Evolutionary conservation across 1,140 invertebrate species (phyloP).

Genomic region (Mercenaria mercenaria): DNA sequence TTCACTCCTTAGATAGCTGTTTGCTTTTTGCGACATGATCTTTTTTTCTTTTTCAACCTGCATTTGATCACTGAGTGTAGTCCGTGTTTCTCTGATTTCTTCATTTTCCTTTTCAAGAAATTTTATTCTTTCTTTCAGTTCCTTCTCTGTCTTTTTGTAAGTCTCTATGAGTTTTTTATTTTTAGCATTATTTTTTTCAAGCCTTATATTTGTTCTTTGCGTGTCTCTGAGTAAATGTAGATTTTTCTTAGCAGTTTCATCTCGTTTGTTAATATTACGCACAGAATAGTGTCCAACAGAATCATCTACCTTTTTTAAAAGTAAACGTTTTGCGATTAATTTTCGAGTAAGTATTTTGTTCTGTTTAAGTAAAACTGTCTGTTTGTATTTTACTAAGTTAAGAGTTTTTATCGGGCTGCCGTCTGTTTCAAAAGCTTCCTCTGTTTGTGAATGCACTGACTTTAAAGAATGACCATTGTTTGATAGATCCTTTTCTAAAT

Average conservation of each 20-base stretch:
- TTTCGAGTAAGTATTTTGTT: neutral
- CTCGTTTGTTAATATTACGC: conserved; percentile 42
- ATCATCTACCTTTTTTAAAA: neutral
- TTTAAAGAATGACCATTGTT: no score
- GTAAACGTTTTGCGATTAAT: neutral
- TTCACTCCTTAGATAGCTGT: conserved; percentile 9
- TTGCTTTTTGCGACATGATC: neutral
- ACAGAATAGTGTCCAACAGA: conserved; percentile 59
- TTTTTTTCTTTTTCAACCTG: conserved; percentile 38
- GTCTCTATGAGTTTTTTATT: neutral
- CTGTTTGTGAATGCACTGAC: no score
- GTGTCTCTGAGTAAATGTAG: conserved; percentile 26
- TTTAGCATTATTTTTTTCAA: neutral
- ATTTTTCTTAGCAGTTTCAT: conserved; percentile 45
- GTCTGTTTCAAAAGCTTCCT: no score
- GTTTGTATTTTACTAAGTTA: neutral
- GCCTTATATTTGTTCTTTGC: neutral
- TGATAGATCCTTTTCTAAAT: no score
- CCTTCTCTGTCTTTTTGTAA: neutral
- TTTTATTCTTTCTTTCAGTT: neutral
- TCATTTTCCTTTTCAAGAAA: neutral
- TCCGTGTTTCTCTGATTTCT: neutral
- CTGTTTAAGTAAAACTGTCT: neutral
- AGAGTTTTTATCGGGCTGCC: neutral
- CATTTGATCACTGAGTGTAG: neutral